Evolutionary conservation across 2,797 vertebrate genomes (phyloP).

Genomic region (Hyperoplus lanceolatus): DNA sequence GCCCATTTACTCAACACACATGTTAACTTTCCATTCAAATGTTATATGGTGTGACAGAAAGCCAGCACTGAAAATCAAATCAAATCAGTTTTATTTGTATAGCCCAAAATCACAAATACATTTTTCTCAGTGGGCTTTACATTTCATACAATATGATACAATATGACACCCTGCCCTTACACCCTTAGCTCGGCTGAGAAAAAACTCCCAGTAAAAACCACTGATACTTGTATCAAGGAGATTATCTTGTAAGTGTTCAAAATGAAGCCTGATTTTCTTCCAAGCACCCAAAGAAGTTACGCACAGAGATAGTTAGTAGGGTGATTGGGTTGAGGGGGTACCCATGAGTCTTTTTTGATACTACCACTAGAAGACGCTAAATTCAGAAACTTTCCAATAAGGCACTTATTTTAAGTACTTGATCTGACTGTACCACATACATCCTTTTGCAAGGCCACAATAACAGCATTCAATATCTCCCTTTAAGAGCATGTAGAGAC

Average conservation of each 20-base stretch:
- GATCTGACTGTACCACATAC: background rate
- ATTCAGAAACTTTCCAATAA: constrained; percentile 19
- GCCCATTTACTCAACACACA: background rate
- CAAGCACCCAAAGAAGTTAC: background rate
- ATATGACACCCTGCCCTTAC: too few species aligned
- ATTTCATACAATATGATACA: too few species aligned
- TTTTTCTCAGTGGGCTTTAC: too few species aligned
- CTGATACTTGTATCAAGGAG: background rate
- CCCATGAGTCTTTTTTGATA: background rate
- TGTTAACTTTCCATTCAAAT: background rate
- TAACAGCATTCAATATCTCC: background rate
- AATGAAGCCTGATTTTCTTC: background rate
- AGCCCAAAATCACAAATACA: too few species aligned
- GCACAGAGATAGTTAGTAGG: background rate
- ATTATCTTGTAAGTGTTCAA: background rate
- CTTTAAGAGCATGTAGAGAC: background rate
- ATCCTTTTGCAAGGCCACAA: background rate
- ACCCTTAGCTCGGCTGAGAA: too few species aligned
- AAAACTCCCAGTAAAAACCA: too few species aligned
- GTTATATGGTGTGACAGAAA: background rate
- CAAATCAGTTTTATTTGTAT: too few species aligned
- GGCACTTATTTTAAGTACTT: background rate
- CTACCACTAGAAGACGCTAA: constrained; percentile 25
- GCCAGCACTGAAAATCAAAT: background rate
- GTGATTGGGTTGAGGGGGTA: background rate